Evolutionary conservation across 2,113 vertebrate genomes (phyloP).

Genomic region (Varanus komodoensis): DNA sequence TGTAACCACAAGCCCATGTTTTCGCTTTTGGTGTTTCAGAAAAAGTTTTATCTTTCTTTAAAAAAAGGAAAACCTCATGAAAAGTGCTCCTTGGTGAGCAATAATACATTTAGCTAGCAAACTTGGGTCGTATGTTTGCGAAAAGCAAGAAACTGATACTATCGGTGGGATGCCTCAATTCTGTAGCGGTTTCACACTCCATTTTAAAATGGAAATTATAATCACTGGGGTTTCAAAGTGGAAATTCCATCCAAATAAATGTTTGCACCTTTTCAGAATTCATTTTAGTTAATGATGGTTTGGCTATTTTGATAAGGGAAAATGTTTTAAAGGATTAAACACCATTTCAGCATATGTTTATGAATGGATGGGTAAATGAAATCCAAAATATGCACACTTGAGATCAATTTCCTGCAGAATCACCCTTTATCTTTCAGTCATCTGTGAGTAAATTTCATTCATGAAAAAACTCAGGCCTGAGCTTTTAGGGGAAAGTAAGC

Average conservation of each 20-base stretch:
- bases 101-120: constrained; percentile 5
- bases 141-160: constrained; percentile 12
- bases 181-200: constrained; percentile 8
- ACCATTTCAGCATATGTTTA: neutral
- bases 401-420: neutral
- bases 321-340: constrained; percentile 26
- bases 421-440: neutral
- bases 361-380: neutral
- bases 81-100: constrained; percentile 9
- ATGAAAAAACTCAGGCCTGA: neutral
- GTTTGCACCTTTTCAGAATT: constrained; percentile 11
- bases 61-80: neutral
- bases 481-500: neutral
- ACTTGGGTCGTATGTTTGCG: neutral
- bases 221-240: constrained; percentile 12
- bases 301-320: neutral
- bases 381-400: neutral
- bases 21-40: constrained; percentile 41
- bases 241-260: constrained; percentile 11
- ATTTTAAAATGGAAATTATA: constrained; percentile 3
- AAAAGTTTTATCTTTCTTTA: constrained; percentile 27
- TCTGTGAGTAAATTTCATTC: neutral
- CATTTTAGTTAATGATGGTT: neutral
- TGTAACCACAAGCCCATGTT: constrained; percentile 44
- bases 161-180: neutral